phyloP scores from a whole-genome alignment of 2,113 vertebrate genomes.

The Lepisosteus oculatus region DNA sequence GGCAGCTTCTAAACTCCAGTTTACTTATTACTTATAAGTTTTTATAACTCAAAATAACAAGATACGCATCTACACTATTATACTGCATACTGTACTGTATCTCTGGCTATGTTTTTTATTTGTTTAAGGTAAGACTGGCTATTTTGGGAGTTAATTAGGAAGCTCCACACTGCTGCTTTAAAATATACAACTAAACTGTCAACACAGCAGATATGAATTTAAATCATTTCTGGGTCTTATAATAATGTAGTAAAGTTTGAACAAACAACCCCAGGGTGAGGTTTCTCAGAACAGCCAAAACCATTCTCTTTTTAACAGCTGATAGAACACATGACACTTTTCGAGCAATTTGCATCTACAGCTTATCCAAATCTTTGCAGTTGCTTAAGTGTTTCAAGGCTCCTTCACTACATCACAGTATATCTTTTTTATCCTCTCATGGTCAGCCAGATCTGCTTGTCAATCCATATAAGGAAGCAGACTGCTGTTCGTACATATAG shows the following conservation, averaged over 20 bases:
- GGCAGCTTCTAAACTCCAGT: no score
- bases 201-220: no score
- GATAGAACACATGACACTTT: background rate
- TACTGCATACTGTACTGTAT: no score
- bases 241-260: background rate
- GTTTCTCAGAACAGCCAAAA: slow-evolving; percentile 2
- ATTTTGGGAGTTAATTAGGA: no score
- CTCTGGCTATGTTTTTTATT: no score
- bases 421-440: background rate
- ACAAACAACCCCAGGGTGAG: background rate
- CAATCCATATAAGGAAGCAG: slow-evolving; percentile 34
- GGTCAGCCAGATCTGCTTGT: background rate
- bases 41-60: no score
- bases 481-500: slow-evolving; percentile 22
- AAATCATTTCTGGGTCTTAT: background rate
- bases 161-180: no score
- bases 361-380: background rate
- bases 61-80: no score
- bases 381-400: background rate
- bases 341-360: slow-evolving; percentile 7
- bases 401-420: background rate
- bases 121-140: no score
- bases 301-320: background rate
- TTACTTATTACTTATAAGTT: no score
- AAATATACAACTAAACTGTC: no score